phyloP scores from a whole-genome alignment of 2,113 vertebrate species.

The Odocoileus virginianus region DNA sequence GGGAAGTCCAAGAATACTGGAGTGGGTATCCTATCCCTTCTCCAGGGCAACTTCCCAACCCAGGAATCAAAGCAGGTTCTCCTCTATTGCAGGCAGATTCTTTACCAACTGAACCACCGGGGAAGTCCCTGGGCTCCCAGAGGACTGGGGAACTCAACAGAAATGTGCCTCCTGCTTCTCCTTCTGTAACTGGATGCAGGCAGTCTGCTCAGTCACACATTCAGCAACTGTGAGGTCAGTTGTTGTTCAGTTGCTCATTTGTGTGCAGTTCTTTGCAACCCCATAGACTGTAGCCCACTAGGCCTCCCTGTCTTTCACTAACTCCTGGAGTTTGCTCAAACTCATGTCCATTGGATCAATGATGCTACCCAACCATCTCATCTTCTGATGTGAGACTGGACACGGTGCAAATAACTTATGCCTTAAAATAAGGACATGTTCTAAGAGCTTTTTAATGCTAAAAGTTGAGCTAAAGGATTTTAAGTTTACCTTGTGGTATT shows the following conservation, averaged over 20 bases:
- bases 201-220: not conserved
- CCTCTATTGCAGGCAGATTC: not conserved
- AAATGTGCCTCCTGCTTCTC: not conserved
- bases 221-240: not conserved
- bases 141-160: not conserved
- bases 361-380: not conserved
- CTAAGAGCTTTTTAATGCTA: not conserved
- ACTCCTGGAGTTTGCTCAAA: not conserved
- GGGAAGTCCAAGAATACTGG: not conserved
- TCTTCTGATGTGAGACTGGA: not conserved
- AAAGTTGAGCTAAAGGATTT: not conserved
- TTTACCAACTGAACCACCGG: not conserved
- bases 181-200: not conserved
- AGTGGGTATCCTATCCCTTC: not conserved
- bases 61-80: not conserved
- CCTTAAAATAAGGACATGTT: not conserved
- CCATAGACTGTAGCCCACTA: not conserved
- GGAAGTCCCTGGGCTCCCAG: not conserved
- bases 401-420: fast-evolving
- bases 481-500: not conserved
- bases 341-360: not conserved
- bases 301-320: not conserved
- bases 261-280: not conserved
- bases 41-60: not conserved
- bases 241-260: not conserved